Evolutionary conservation across 1,140 invertebrate species (phyloP), one percentile per base, ranked within the genome.

Genomic region (Apolygus lucorum): DNA sequence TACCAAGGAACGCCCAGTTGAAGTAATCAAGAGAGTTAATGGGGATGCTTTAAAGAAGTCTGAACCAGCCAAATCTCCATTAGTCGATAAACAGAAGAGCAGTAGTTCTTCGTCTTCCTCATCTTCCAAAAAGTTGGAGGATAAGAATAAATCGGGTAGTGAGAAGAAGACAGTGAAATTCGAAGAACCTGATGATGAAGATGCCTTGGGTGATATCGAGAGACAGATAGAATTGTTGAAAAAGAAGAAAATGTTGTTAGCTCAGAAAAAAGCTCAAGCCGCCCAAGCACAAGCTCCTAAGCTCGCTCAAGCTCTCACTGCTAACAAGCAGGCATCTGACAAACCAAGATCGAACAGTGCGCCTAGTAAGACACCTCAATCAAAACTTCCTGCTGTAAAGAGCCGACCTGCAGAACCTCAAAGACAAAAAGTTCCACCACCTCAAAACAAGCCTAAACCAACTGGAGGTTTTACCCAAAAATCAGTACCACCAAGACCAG

Each of bases 291-390:
- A 49, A 49, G n/a, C 42, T n/a, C n/a, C 42, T 8, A 49, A 8
- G 8, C n/a, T n/a, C 42, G 42, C 42, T n/a, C 42, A 49, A 49
- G n/a, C n/a, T n/a, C n/a, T n/a, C n/a, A n/a, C n/a, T n/a, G n/a
- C n/a, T n/a, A n/a, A n/a, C n/a, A 14, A 62, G 28, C 52, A 69
- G 1, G 42, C 14, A 24, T 59, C 29, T 52, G 54, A 66, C 29
- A 17, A 42, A 52, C 1, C 68, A 63, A 67, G 42, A 49, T 28
- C n/a, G n/a, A 74, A 68, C n/a, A 64, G 22, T 52, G 13, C n/a
- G n/a, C n/a, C n/a, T n/a, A n/a, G n/a, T n/a, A 52, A 74, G 49
- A 72, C 65, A 74, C 2, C 70, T 69, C 65, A 68, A 62, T 62
- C 54, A 62, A 62, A 62, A 62, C 54, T 8, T 62, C 4, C 14